These are phyloP conservation scores for Macquaria australasica DNA, from an alignment of 2,113 vertebrate genomes.

Conservation along the genomic window DNA sequence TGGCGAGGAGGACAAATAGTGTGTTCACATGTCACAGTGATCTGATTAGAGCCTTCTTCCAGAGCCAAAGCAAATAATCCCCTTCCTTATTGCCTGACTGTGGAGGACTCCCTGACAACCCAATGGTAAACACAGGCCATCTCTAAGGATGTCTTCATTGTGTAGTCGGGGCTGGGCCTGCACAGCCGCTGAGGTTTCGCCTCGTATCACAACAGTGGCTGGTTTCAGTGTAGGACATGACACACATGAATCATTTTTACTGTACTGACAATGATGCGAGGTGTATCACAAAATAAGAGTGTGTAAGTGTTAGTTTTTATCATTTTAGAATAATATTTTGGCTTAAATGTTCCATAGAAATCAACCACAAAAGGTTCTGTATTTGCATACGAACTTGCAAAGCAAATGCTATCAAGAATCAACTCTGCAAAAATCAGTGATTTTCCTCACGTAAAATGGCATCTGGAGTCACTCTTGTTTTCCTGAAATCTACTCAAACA, in stretches of 20 bases:
- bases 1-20: conserved; percentile 60
- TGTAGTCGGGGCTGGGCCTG: conserved; percentile 71
- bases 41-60: conserved; percentile 81
- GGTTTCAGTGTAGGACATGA: conserved; percentile 56
- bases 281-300: background rate
- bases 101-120: conserved; percentile 85
- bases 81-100: conserved; percentile 79
- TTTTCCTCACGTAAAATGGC: conserved; percentile 43
- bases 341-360: conserved; percentile 15
- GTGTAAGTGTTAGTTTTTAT: background rate
- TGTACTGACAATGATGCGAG: conserved; percentile 19
- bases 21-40: conserved; percentile 72
- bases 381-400: background rate
- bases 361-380: background rate
- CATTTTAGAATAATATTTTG: background rate
- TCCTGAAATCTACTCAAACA: conserved; percentile 61
- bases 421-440: conserved; percentile 23
- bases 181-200: conserved; percentile 60
- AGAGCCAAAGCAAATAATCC: conserved; percentile 84
- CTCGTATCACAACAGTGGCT: conserved; percentile 42
- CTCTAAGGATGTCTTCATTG: conserved; percentile 86
- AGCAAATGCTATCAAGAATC: conserved; percentile 4
- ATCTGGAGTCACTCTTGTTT: conserved; percentile 65
- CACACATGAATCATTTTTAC: conserved; percentile 34
- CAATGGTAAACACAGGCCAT: conserved; percentile 81